phyloP scores from a whole-genome alignment of 2,888 invertebrate genomes.

The Thysanoteuthis rhombus region DNA sequence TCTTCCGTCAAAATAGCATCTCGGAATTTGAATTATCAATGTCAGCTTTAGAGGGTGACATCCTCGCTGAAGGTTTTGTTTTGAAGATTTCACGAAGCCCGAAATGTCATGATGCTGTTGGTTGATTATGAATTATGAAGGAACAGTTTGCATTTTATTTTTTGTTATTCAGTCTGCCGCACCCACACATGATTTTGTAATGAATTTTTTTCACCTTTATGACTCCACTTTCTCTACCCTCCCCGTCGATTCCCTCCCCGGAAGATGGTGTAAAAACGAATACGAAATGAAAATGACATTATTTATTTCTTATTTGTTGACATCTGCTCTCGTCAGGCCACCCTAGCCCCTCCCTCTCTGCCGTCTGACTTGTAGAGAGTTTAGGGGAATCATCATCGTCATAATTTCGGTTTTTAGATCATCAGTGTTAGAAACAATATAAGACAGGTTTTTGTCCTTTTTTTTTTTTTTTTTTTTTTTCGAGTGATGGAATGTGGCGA shows the following conservation, averaged over 20 bases:
- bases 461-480: too few species aligned
- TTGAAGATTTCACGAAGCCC: not conserved
- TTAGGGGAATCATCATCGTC: not conserved
- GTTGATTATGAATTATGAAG: not conserved
- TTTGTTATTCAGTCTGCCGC: not conserved
- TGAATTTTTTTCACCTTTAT: not conserved
- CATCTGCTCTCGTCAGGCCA: not conserved
- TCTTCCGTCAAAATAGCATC: not conserved
- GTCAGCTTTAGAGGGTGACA: not conserved
- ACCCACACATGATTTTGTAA: not conserved
- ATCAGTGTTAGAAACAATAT: not conserved
- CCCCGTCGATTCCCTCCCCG: not conserved
- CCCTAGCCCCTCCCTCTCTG: not conserved
- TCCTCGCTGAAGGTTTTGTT: too few species aligned
- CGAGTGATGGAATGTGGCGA: not conserved
- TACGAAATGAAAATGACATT: not conserved
- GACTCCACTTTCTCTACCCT: too few species aligned
- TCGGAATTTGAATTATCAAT: not conserved
- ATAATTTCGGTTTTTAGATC: not conserved
- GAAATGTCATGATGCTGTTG: too few species aligned
- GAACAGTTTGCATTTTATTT: not conserved
- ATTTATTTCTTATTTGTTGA: not conserved
- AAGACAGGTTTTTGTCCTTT: too few species aligned
- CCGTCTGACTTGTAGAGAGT: not conserved
- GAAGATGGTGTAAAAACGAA: not conserved